phyloP scores from a whole-genome alignment of 1,140 invertebrate species.

The Drosophila erecta region DNA sequence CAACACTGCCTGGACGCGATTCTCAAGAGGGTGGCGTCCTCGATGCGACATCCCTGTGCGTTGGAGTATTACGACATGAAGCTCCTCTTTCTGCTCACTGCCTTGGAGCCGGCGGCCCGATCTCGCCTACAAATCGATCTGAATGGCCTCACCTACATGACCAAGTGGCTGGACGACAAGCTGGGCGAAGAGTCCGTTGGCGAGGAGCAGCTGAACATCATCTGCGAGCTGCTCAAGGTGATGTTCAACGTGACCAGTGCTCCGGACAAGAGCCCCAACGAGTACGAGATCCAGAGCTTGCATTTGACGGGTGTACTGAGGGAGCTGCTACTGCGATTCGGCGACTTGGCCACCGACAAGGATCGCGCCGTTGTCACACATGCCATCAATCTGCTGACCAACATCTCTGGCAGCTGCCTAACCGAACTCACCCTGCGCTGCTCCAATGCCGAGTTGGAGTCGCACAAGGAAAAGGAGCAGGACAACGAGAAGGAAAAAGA shows the following conservation, averaged over 20 bases:
- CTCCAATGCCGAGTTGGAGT: constrained; percentile 36
- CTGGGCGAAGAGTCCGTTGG: constrained; percentile 85
- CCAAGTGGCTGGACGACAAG: constrained; percentile 91
- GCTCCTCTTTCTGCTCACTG: constrained; percentile 94
- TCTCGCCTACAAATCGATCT: constrained; percentile 90
- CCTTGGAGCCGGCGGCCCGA: constrained; percentile 90
- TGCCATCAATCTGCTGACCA: constrained; percentile 87
- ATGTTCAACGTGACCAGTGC: constrained; percentile 94
- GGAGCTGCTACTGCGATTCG: constrained; percentile 88
- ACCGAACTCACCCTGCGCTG: constrained; percentile 83
- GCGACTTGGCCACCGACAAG: constrained; percentile 87
- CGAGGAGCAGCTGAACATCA: constrained; percentile 89
- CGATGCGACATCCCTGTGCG: constrained; percentile 86
- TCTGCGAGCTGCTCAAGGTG: constrained; percentile 94
- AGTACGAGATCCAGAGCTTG: constrained; percentile 90
- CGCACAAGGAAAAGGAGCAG: constrained; percentile 3
- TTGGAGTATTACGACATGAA: constrained; percentile 95
- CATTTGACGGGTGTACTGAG: constrained; percentile 90
- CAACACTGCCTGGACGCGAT: constrained; percentile 91
- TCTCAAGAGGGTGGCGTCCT: constrained; percentile 88
- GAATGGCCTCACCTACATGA: constrained; percentile 92
- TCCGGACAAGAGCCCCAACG: constrained; percentile 86
- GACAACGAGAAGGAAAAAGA: constrained; percentile 5
- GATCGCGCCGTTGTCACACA: constrained; percentile 90
- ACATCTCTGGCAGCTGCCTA: constrained; percentile 85